Evolutionary conservation across 2,888 invertebrate genomes (phyloP).

Genomic region (Coleophora flavipennella): DNA sequence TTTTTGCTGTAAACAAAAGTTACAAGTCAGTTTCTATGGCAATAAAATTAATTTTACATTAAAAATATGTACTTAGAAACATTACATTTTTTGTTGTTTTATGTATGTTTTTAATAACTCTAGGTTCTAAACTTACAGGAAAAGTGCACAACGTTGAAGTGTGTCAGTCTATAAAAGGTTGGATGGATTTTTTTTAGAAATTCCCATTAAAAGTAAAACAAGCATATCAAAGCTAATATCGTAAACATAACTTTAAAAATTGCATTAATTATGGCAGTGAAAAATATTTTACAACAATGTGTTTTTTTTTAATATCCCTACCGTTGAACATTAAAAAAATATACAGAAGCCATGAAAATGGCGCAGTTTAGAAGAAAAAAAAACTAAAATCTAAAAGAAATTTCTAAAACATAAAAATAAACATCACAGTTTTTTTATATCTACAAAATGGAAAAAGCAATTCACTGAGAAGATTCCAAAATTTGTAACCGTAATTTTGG

Average conservation of each 20-base stretch:
- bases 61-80: conserved; percentile 18
- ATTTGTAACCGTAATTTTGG: conserved; percentile 32
- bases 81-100: conserved; percentile 25
- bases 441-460: conserved; percentile 44
- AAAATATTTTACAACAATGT: no score
- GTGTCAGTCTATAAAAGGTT: conserved; percentile 71
- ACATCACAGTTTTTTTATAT: conserved; percentile 62
- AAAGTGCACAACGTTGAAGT: conserved; percentile 66
- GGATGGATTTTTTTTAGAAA: conserved; percentile 64
- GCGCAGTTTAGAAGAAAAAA: not conserved
- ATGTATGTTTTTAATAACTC: conserved; percentile 41
- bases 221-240: conserved; percentile 27
- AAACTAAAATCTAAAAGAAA: conserved; percentile 17
- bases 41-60: conserved; percentile 33
- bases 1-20: conserved; percentile 22
- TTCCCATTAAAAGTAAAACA: conserved; percentile 19
- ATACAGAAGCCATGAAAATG: not conserved
- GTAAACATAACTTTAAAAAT: not conserved
- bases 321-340: no score
- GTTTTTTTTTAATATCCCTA: conserved; percentile 1
- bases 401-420: conserved; percentile 39
- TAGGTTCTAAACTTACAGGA: conserved; percentile 51
- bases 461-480: conserved; percentile 36
- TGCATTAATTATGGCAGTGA: no score
- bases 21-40: conserved; percentile 34